Percentiles rank a stretch among this genome's conserved stretches.
Evolutionary conservation across 2,888 invertebrate species (phyloP).

Genomic region (Tupiocoris notatus): DNA sequence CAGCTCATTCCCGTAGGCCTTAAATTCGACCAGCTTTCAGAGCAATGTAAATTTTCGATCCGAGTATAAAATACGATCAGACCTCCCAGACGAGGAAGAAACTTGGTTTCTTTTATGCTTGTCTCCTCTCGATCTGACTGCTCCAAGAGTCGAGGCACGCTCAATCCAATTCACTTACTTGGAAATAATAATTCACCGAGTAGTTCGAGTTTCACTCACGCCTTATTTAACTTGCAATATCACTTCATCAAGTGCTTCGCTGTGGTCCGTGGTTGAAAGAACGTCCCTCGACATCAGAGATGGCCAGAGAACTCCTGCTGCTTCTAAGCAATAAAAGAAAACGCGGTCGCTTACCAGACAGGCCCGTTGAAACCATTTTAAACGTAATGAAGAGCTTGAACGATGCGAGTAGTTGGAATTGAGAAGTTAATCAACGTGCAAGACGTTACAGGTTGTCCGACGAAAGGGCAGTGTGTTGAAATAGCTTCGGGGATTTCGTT

Average conservation of each 20-base stretch:
- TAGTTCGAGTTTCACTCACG: not conserved
- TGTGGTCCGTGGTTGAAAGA: not conserved
- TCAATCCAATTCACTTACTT: not conserved
- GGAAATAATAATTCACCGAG: not conserved
- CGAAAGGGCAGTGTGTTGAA: too few species aligned
- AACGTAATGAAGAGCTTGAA: not conserved
- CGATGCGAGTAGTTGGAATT: not conserved
- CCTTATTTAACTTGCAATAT: constrained; percentile 36
- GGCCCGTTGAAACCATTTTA: not conserved
- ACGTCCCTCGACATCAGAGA: too few species aligned
- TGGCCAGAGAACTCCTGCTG: not conserved
- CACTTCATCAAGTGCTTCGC: constrained; percentile 12
- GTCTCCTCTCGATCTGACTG: not conserved
- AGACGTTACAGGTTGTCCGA: too few species aligned
- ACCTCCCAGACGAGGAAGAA: not conserved
- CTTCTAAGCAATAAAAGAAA: not conserved
- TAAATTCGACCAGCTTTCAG: too few species aligned
- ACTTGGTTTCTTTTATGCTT: too few species aligned
- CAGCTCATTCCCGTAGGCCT: too few species aligned
- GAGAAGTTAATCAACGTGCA: not conserved
- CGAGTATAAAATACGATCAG: not conserved
- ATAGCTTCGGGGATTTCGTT: too few species aligned
- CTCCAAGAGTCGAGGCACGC: not conserved
- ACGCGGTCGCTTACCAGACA: not conserved
- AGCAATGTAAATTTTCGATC: not conserved